Base-by-base conservation (phyloP, 2,888 invertebrate genomes). In the Cetonia aurata region DNA sequence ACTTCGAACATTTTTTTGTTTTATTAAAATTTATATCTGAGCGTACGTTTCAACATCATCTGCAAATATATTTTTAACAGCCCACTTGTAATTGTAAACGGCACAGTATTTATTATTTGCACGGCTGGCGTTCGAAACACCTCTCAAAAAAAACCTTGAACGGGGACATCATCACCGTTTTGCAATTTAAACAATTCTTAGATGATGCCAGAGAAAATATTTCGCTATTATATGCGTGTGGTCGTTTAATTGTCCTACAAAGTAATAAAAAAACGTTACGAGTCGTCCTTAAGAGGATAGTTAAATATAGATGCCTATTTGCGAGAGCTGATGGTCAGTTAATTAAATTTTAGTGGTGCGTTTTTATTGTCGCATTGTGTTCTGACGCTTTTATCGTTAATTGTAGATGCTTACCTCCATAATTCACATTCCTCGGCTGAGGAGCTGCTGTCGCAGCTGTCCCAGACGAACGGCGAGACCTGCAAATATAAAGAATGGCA, bases 391-490 rank as follows among this genome's bases (percentile, higher is more conserved):
- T 50, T 17, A 17, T 17, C 19, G 19, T 13, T 50, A 10, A 19
- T 44, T 59, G 19, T 41, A 15, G n/a, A n/a, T 59, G 78, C 88
- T 89, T 86, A 93, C 93, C 93, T 89, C 92, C 92, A 73, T 91
- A 90, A 79, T 89, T 90, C 79, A 92, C 84, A 84, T 91, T 91
- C 84, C 91, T 90, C 74, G 91, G 89, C 82, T 92, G 93, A 68
- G 92, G 91, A 78, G 92, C 90, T 76, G 91, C 89, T 78, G 90
- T 89, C 73, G 91, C 87, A 71, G 87, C 86, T 77, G 91, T 91
- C 73, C 91, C 92, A 73, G 93, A 93, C 75, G 93, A 93, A 83
- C 93, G 89, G 80, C 93, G 89, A 75, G 93, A 93, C 87, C 93
- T 93, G 88, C 73, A 88, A 87, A 76, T 33, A 33, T 6, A 33